phyloP scores from a whole-genome alignment of 1,140 invertebrate species.

The Lepidurus couesii region DNA sequence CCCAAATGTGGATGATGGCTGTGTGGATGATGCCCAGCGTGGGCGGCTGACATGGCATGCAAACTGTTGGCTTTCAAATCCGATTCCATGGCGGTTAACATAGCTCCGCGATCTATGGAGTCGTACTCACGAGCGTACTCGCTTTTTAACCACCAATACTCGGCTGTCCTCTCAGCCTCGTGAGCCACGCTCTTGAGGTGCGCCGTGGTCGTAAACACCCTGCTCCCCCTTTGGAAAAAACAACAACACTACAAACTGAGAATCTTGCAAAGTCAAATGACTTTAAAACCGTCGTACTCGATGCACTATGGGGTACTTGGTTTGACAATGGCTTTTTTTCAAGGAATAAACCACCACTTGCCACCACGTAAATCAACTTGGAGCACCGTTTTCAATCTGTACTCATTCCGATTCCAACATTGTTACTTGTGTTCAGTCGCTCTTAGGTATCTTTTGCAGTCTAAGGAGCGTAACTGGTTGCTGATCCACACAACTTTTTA shows the following conservation, averaged over 20 bases:
- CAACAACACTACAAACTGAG: not conserved
- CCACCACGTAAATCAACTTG: slow-evolving; percentile 10
- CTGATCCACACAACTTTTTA: not conserved
- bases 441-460: not conserved
- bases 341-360: slow-evolving; percentile 2
- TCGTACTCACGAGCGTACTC: slow-evolving; percentile 14
- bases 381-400: not conserved
- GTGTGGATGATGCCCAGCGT: slow-evolving; percentile 25
- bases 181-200: slow-evolving; percentile 13
- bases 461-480: not conserved
- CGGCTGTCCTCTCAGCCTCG: slow-evolving; percentile 15
- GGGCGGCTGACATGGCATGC: slow-evolving; percentile 24
- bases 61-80: slow-evolving; percentile 57
- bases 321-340: not conserved
- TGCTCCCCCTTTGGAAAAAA: not conserved
- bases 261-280: not conserved
- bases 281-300: not conserved
- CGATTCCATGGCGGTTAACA: slow-evolving; percentile 65
- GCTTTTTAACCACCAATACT: slow-evolving; percentile 20
- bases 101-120: not conserved
- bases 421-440: not conserved
- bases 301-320: not conserved
- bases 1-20: slow-evolving; percentile 28
- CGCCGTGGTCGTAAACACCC: slow-evolving; percentile 1
- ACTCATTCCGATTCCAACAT: slow-evolving; percentile 22